A percentile compares a stretch with the other conserved stretches of the same genome.
Conservation (phyloP, 2,797 vertebrate genomes). For the Meda fulgida region DNA sequence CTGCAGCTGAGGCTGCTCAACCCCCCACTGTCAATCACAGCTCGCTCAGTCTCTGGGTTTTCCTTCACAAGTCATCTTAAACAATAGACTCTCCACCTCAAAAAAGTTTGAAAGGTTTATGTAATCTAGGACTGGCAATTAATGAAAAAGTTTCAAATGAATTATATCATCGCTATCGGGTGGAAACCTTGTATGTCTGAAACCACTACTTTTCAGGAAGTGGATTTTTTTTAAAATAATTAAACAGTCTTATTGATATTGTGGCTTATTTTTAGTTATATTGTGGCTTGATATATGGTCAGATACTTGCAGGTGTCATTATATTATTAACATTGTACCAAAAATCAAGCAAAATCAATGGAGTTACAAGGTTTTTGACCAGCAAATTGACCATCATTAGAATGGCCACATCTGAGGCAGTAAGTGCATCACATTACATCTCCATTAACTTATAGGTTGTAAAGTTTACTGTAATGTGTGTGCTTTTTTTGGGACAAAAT, state of each 20-base stretch:
- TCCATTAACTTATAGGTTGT: neutral
- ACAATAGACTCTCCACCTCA: constrained; percentile 4
- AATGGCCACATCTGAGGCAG: neutral
- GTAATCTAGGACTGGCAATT: neutral
- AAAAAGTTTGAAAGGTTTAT: neutral
- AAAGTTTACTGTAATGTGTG: neutral
- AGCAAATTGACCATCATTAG: neutral
- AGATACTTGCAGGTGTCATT: neutral
- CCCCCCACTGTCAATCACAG: constrained; percentile 44
- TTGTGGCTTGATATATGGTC: neutral
- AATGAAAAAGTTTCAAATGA: neutral
- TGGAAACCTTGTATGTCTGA: neutral
- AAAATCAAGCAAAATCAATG: neutral
- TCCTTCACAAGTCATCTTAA: constrained; percentile 10
- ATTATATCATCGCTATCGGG: neutral
- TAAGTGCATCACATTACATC: neutral
- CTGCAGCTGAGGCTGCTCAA: constrained; percentile 47
- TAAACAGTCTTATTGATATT: neutral
- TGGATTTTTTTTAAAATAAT: too few species aligned
- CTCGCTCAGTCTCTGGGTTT: constrained; percentile 9
- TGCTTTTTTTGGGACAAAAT: neutral
- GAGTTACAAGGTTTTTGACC: neutral
- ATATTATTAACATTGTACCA: neutral
- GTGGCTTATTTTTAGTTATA: neutral
- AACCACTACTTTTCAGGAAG: neutral